Percentiles rank a stretch among this genome's conserved stretches.
phyloP scores from a whole-genome alignment of 2,797 vertebrate species.

The Numenius phaeopus region DNA sequence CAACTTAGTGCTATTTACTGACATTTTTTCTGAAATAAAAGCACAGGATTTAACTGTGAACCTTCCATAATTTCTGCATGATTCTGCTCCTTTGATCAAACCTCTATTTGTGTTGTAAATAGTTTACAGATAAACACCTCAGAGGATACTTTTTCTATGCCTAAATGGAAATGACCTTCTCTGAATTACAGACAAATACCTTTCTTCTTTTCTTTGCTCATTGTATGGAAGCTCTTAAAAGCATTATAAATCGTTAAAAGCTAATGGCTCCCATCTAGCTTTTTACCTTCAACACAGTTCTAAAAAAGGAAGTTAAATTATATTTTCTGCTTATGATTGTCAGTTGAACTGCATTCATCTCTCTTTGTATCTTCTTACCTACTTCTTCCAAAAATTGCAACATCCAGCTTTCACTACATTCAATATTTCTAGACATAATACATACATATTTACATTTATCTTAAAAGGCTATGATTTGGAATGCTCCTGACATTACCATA shows the following conservation, averaged over 20 bases:
- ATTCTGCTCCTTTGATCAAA: conserved; percentile 4
- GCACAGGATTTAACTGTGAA: neutral
- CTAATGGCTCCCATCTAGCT: conserved; percentile 39
- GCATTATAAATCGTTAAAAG: conserved; percentile 53
- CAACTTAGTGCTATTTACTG: neutral
- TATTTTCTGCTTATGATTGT: conserved; percentile 17
- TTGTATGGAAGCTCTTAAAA: conserved; percentile 38
- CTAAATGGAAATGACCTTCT: conserved; percentile 1
- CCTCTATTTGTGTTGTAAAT: neutral
- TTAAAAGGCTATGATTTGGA: neutral
- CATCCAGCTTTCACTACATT: neutral
- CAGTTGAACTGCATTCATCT: neutral
- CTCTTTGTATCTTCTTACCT: neutral
- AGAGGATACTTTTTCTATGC: neutral
- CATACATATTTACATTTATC: neutral
- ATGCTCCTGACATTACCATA: neutral
- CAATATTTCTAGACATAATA: neutral
- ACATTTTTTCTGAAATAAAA: neutral
- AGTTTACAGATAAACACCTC: conserved; percentile 19
- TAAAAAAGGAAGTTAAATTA: conserved; percentile 22
- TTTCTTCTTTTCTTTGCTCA: neutral
- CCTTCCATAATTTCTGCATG: neutral
- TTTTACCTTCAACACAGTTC: conserved; percentile 27
- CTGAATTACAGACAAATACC: neutral
- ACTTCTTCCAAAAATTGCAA: conserved; percentile 11